Evolutionary conservation across 2,888 invertebrate genomes (phyloP), one percentile per base, ranked within the genome.

Genomic region (Celastrina argiolus): DNA sequence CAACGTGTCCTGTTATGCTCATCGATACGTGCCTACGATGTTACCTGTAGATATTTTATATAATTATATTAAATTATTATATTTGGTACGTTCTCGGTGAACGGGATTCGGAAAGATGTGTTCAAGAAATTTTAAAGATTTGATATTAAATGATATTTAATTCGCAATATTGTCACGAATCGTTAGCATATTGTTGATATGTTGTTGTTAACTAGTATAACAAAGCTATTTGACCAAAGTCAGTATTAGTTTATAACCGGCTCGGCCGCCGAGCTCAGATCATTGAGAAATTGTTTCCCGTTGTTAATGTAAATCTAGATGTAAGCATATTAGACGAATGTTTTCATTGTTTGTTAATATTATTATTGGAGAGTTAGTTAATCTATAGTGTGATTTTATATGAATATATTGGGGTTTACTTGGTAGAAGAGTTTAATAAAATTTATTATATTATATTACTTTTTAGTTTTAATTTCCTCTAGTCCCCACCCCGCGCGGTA

Each of bases 171-270:
- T 82, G 81, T 83, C 81, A 79, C 80, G 80, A 82, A 81, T 84
- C 81, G 82, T 87, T 86, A 88, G 83, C 82, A 85, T 89, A 86
- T 87, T 85, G 89, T 90, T 90, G 84, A 88, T 89, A 85, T 87
- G 83, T 74, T 73, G 74, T 77, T 90, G 88, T 88, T 88, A 82
- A 87, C 81, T 90, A 90, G 90, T 89, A 85, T 90, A 87, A 89
- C 89, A 87, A 88, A 89, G 91, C 91, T 91, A 89, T 89, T 87
- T 88, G 91, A 91, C 91, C 91, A 91, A 91, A 91, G 91, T 91
- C 91, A 91, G 91, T 91, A 91, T 91, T 91, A 90, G 90, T 87
- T 85, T 81, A 81, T 81, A 83, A 85, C 79, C 84, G 83, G 88
- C 83, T 83, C 82, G 79, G 76, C 78, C 77, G 76, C 78, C 81